phyloP scores from a whole-genome alignment of 2,113 vertebrate genomes.

The Elgaria multicarinata region DNA sequence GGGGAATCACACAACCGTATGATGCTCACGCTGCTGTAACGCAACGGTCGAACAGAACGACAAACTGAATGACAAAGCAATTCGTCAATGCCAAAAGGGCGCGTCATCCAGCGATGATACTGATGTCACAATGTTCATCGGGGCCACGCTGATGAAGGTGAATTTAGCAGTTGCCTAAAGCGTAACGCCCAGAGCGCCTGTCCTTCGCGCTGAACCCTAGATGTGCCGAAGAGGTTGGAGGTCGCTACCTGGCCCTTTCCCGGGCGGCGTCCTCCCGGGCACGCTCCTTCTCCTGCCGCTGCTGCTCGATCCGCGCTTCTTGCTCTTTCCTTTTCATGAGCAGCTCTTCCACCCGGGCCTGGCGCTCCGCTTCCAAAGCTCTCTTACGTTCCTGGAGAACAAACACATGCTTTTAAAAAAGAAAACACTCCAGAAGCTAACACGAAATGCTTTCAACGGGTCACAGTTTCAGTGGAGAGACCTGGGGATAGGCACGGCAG shows the following conservation, averaged over 20 bases:
- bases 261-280: conserved; percentile 95
- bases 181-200: background rate
- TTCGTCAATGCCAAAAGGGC: too few relatives aligned
- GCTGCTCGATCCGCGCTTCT: conserved; percentile 95
- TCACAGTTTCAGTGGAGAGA: background rate
- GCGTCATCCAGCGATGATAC: too few relatives aligned
- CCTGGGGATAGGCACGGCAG: background rate
- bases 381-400: conserved; percentile 90
- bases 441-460: background rate
- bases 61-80: too few relatives aligned
- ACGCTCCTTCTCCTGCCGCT: conserved; percentile 94
- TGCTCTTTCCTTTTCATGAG: conserved; percentile 91
- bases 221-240: rapidly evolving
- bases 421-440: rapidly evolving
- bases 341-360: conserved; percentile 95
- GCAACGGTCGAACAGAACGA: too few relatives aligned
- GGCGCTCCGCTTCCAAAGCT: conserved; percentile 92
- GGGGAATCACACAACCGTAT: too few relatives aligned
- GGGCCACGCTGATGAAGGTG: background rate
- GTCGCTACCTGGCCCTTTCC: conserved; percentile 90
- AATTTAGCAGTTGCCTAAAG: background rate
- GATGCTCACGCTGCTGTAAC: too few relatives aligned
- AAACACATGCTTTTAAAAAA: background rate
- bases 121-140: too few relatives aligned
- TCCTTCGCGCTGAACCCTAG: background rate